Conservation (phyloP, 2,888 invertebrate species). For the Anagyrus pseudococci region DNA sequence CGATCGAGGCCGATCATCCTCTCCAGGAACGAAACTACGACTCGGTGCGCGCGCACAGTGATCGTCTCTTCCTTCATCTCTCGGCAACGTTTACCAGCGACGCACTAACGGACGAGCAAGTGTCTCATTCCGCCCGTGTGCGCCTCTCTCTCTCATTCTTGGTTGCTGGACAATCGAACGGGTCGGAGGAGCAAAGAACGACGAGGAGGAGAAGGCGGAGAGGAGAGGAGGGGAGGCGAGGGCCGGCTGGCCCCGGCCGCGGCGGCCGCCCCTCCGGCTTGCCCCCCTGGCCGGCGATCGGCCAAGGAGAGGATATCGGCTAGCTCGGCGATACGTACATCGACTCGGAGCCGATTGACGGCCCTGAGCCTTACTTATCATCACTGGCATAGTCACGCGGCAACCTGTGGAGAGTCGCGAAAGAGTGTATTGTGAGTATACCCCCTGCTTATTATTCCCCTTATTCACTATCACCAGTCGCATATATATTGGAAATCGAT, state of each 20-base stretch:
- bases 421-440: constrained; percentile 64
- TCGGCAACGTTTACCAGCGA: too few relatives aligned
- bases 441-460: constrained; percentile 3
- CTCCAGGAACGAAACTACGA: too few relatives aligned
- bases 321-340: too few relatives aligned
- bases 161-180: too few relatives aligned
- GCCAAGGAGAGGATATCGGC: not conserved
- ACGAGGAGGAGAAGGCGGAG: not conserved
- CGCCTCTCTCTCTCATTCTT: too few relatives aligned
- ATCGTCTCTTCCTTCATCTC: too few relatives aligned
- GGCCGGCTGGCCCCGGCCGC: not conserved
- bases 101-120: too few relatives aligned
- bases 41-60: too few relatives aligned
- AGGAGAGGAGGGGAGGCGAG: not conserved
- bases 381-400: constrained; percentile 47
- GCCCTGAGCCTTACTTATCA: constrained; percentile 5
- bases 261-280: not conserved
- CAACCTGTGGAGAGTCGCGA: constrained; percentile 64
- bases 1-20: too few relatives aligned
- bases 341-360: constrained; percentile 35
- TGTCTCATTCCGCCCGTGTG: too few relatives aligned
- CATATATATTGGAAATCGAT: too few relatives aligned
- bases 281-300: not conserved
- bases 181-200: not conserved
- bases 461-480: not conserved